Conservation (phyloP, 2,797 vertebrate genomes). For the Pantherophis alleghaniensis region DNA sequence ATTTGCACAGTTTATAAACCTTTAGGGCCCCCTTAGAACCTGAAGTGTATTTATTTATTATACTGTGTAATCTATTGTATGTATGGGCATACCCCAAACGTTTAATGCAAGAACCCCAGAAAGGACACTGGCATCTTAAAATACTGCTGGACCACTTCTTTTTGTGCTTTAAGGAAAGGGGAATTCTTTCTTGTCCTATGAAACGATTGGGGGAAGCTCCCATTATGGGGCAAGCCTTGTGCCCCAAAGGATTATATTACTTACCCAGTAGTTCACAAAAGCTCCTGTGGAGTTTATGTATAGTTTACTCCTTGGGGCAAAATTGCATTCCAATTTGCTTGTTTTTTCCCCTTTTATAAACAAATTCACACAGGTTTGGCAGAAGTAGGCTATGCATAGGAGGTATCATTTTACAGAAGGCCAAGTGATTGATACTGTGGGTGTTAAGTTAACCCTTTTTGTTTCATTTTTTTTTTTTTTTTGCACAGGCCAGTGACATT, state of each 20-base stretch:
- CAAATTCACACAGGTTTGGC: accelerated
- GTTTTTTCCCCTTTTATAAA: neutral
- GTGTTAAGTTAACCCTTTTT: accelerated
- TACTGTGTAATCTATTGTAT: neutral
- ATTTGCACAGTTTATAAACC: neutral
- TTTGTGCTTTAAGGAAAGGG: neutral
- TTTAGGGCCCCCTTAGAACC: neutral
- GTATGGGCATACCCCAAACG: neutral
- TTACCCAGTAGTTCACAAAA: neutral
- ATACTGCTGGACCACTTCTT: neutral
- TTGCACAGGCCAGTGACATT: accelerated
- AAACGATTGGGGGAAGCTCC: neutral
- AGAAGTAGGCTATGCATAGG: neutral
- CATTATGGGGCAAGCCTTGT: neutral
- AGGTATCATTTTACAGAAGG: accelerated
- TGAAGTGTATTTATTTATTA: neutral
- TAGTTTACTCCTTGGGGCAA: neutral
- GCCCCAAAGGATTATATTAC: neutral
- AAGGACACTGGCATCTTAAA: neutral
- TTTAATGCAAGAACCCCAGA: neutral
- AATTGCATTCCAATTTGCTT: neutral
- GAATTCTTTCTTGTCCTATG: neutral
- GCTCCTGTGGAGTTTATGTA: neutral
- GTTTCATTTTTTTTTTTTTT: slow-evolving; percentile 1
- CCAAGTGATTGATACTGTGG: neutral